phyloP scores from a whole-genome alignment of 2,113 vertebrate genomes.

The Arenaria interpres region DNA sequence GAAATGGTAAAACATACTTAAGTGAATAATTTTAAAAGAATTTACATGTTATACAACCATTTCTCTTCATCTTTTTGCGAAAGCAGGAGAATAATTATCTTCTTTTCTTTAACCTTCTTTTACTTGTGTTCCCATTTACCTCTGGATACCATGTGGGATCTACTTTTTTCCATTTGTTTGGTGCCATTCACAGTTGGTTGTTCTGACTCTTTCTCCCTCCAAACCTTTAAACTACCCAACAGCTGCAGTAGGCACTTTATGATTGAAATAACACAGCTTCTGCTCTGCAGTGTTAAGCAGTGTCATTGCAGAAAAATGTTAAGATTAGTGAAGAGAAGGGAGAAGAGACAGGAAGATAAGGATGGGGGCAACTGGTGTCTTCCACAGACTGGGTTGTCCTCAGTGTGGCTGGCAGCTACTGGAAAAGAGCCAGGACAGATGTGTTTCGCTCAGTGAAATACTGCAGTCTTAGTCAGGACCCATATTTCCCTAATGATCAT shows the following conservation, averaged over 20 bases:
- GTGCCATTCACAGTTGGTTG: not conserved
- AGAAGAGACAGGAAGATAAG: not conserved
- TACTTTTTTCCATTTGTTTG: not conserved
- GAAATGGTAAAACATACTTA: not conserved
- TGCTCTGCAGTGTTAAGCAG: not conserved
- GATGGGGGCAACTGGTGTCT: not conserved
- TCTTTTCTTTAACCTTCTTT: not conserved
- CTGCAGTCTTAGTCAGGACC: not conserved
- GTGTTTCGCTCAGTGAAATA: not conserved
- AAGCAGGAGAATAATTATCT: not conserved
- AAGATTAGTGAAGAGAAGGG: not conserved
- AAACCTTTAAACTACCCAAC: not conserved
- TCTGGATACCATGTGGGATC: not conserved
- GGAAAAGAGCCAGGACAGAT: not conserved
- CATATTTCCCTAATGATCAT: not conserved
- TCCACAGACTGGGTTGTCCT: not conserved
- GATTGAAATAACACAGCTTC: not conserved
- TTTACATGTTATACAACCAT: not conserved
- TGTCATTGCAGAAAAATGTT: not conserved
- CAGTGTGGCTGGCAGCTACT: not conserved
- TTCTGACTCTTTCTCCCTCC: not conserved
- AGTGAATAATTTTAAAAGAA: not conserved
- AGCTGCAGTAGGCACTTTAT: not conserved
- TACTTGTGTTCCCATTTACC: not conserved
- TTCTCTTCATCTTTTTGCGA: not conserved